phyloP scores from a whole-genome alignment of 2,888 invertebrate species.

The Pachliopta kotzebuea region DNA sequence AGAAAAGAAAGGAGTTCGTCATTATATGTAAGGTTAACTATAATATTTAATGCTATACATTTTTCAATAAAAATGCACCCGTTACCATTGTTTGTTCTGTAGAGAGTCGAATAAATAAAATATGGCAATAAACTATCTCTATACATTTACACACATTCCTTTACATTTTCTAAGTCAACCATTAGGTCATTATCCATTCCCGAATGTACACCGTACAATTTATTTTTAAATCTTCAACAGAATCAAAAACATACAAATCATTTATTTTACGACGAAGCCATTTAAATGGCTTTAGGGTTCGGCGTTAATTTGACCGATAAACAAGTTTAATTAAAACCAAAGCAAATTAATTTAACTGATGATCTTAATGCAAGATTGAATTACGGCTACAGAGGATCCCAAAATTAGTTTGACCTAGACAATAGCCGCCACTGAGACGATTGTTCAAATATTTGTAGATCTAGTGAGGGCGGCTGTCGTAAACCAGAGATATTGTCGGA shows the following conservation, averaged over 20 bases:
- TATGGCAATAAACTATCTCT: no score
- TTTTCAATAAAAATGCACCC: no score
- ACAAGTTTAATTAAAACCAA: slow-evolving; percentile 53
- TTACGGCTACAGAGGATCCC: slow-evolving; percentile 58
- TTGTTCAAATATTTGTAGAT: slow-evolving; percentile 75
- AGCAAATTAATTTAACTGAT: slow-evolving; percentile 55
- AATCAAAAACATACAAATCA: slow-evolving; percentile 17
- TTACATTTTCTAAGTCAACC: not conserved
- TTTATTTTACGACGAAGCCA: slow-evolving; percentile 35
- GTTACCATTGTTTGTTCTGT: no score
- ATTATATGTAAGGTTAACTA: no score
- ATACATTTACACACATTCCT: no score
- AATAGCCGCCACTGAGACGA: slow-evolving; percentile 57
- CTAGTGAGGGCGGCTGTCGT: slow-evolving; percentile 60
- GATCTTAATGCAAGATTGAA: slow-evolving; percentile 67
- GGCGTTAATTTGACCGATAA: slow-evolving; percentile 39
- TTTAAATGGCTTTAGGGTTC: slow-evolving; percentile 26
- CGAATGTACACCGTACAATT: not conserved
- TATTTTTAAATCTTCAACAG: not conserved
- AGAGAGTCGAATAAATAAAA: no score
- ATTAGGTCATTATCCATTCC: not conserved
- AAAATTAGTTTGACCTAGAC: slow-evolving; percentile 77
- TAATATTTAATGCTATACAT: no score
- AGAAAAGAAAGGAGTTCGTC: no score
- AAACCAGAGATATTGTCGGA: slow-evolving; percentile 71